Evolutionary conservation across 2,888 invertebrate genomes (phyloP).

Genomic region (Cheilosia pagana): DNA sequence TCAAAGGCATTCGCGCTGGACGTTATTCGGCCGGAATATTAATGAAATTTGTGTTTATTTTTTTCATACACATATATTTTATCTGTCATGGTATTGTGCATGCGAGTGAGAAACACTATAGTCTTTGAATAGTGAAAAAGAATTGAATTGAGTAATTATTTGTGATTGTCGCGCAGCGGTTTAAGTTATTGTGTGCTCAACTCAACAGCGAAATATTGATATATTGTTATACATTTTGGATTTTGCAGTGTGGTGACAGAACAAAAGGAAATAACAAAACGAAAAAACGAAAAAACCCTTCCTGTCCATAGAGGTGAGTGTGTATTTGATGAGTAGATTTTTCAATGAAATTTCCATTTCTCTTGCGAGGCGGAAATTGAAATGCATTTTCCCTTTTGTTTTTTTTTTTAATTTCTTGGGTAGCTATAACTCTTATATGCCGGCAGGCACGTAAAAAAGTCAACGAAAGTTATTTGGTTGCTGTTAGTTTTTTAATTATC

Average conservation of each 20-base stretch:
- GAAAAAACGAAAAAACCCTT: constrained; percentile 41
- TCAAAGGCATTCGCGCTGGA: constrained; percentile 68
- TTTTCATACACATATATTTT: constrained; percentile 17
- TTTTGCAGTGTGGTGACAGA: constrained; percentile 55
- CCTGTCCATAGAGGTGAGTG: constrained; percentile 46
- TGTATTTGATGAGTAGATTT: constrained; percentile 11
- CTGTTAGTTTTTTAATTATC: constrained; percentile 51
- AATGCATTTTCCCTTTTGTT: constrained; percentile 68
- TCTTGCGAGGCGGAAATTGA: constrained; percentile 44
- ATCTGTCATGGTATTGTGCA: constrained; percentile 45
- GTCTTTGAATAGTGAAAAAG: constrained; percentile 38
- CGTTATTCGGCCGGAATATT: constrained; percentile 67
- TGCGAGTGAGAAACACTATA: constrained; percentile 56
- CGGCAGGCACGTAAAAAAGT: constrained; percentile 55
- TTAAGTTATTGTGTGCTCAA: constrained; percentile 37
- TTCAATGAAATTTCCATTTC: constrained; percentile 57
- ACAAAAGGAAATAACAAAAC: not conserved
- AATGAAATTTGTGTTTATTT: constrained; percentile 44
- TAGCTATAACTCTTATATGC: constrained; percentile 14
- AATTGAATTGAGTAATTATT: constrained; percentile 68
- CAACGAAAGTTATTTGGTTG: constrained; percentile 67
- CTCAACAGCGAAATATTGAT: constrained; percentile 1
- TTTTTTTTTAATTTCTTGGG: constrained; percentile 32
- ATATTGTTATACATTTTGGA: constrained; percentile 1
- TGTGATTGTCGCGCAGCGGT: constrained; percentile 57